These are phyloP conservation scores for Capreolus pygargus DNA, from an alignment of 2,113 vertebrate genomes.

Conservation along the genomic window DNA sequence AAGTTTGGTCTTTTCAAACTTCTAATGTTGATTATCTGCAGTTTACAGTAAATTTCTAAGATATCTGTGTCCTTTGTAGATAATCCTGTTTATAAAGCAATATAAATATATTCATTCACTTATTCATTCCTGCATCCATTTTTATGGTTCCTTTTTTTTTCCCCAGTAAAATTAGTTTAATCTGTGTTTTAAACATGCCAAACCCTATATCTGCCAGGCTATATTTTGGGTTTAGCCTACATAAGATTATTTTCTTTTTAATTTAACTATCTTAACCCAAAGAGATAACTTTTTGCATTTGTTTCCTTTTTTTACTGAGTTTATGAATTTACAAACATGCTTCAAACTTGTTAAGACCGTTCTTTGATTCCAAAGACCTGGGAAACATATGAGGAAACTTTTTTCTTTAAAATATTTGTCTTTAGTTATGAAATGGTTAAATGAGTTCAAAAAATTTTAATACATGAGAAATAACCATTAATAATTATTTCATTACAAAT, in stretches of 20 bases:
- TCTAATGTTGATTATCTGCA: constrained; percentile 8
- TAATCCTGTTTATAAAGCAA: constrained; percentile 12
- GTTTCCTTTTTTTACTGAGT: neutral
- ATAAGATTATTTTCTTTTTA: neutral
- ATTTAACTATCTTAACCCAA: neutral
- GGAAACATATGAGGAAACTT: neutral
- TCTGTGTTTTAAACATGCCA: constrained; percentile 23
- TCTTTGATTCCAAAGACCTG: neutral
- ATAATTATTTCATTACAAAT: neutral
- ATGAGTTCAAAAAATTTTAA: neutral
- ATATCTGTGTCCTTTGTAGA: neutral
- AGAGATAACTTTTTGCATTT: neutral
- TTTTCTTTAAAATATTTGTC: neutral
- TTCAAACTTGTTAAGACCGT: neutral
- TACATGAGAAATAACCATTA: neutral
- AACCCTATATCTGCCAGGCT: neutral
- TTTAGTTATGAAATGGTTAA: neutral
- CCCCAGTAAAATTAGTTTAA: neutral
- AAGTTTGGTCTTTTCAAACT: neutral
- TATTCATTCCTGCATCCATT: neutral
- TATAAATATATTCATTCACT: neutral
- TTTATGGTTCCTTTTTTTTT: neutral
- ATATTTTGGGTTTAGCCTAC: neutral
- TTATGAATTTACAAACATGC: neutral
- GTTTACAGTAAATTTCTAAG: neutral